Conservation (phyloP, 2,113 vertebrate genomes). For the Noturus placidus region DNA sequence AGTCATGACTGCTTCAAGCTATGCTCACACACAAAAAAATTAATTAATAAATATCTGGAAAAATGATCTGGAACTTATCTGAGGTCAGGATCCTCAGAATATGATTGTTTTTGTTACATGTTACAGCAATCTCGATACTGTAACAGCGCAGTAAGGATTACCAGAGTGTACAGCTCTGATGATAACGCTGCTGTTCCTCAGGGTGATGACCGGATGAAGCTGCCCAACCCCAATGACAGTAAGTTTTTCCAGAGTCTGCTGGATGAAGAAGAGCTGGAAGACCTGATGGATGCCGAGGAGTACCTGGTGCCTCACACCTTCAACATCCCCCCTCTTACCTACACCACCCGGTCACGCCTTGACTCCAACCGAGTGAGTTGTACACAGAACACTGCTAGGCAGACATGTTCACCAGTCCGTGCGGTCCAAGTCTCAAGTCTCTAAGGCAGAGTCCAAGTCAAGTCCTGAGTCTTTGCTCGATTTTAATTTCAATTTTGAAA, state of each 20-base stretch:
- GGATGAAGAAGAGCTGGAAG: conserved; percentile 94
- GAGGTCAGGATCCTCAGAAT: background rate
- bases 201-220: conserved; percentile 97
- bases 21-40: too few species aligned
- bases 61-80: too few species aligned
- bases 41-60: too few species aligned
- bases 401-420: too few species aligned
- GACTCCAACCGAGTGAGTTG: conserved; percentile 82
- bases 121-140: background rate
- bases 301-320: conserved; percentile 94
- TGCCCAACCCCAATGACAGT: conserved; percentile 95
- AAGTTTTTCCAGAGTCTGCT: conserved; percentile 98
- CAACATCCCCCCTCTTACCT: conserved; percentile 89
- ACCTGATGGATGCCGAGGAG: conserved; percentile 98
- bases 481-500: too few species aligned
- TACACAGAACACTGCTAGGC: background rate
- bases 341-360: conserved; percentile 85
- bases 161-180: background rate
- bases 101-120: background rate
- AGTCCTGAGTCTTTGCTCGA: too few species aligned
- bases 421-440: too few species aligned
- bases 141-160: background rate
- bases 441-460: too few species aligned
- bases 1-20: too few species aligned
- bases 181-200: conserved; percentile 51